These are phyloP conservation scores for Monomorium pharaonis DNA, from an alignment of 1,140 invertebrate genomes.

Conservation along the genomic window DNA sequence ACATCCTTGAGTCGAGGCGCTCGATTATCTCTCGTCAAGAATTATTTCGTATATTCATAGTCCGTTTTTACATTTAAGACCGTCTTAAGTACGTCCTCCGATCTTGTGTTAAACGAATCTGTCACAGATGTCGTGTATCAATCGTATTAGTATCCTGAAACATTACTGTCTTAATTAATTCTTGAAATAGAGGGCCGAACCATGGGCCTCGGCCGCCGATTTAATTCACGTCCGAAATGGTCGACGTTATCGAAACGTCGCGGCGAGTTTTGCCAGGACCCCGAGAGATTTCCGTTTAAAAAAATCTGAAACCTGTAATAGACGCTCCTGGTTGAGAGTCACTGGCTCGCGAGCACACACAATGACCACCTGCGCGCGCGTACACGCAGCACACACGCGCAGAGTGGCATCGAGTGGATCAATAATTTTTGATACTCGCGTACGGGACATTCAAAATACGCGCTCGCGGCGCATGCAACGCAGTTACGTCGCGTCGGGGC, in stretches of 20 bases:
- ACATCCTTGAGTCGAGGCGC: neutral
- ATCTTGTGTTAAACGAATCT: too few species aligned
- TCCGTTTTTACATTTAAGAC: too few species aligned
- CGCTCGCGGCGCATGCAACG: slow-evolving; percentile 52
- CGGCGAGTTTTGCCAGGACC: neutral
- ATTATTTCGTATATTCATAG: too few species aligned
- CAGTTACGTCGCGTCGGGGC: slow-evolving; percentile 24
- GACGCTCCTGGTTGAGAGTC: slow-evolving; percentile 7
- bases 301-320: too few species aligned
- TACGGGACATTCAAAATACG: slow-evolving; percentile 75
- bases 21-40: too few species aligned
- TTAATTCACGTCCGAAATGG: neutral
- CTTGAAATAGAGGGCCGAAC: too few species aligned
- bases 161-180: too few species aligned
- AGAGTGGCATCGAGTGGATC: slow-evolving; percentile 74
- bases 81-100: too few species aligned
- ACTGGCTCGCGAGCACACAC: slow-evolving; percentile 33
- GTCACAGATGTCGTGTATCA: too few species aligned
- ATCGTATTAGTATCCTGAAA: too few species aligned
- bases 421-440: slow-evolving; percentile 80
- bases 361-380: slow-evolving; percentile 18
- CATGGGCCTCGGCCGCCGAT: neutral
- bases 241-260: neutral
- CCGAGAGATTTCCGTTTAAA: neutral
- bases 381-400: slow-evolving; percentile 48